Evolutionary conservation across 2,797 vertebrate species (phyloP).

Genomic region (Scarus forsteni): DNA sequence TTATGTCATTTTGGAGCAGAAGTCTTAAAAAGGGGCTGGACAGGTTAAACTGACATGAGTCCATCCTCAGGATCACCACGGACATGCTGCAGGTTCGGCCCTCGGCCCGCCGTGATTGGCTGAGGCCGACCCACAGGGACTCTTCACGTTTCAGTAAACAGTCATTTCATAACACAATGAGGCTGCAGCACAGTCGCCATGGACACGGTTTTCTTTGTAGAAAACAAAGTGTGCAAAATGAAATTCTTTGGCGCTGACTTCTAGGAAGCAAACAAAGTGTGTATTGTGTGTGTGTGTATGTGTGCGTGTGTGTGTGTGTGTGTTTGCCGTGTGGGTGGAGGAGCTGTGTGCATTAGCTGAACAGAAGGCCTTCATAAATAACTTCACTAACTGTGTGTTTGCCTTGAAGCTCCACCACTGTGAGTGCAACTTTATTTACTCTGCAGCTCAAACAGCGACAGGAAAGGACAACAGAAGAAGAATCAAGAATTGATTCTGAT

Average conservation of each 20-base stretch:
- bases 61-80: neutral
- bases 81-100: neutral
- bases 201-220: constrained; percentile 61
- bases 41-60: neutral
- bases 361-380: constrained; percentile 24
- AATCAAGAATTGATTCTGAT: neutral
- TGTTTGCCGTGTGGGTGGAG: neutral
- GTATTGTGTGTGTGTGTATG: constrained; percentile 27
- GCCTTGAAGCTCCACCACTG: constrained; percentile 1
- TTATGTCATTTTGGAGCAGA: no score
- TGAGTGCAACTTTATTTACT: neutral
- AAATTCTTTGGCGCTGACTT: constrained; percentile 68
- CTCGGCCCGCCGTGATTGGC: constrained; percentile 15
- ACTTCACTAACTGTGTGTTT: neutral
- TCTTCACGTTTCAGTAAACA: constrained; percentile 51
- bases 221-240: constrained; percentile 60
- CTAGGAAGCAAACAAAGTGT: constrained; percentile 43
- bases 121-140: constrained; percentile 9
- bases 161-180: constrained; percentile 47
- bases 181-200: constrained; percentile 53
- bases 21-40: no score
- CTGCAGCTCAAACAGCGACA: neutral
- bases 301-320: constrained; percentile 36
- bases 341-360: neutral
- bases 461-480: neutral